Evolutionary conservation across 2,888 invertebrate species (phyloP).

Genomic region (Caenorhabditis sp.): DNA sequence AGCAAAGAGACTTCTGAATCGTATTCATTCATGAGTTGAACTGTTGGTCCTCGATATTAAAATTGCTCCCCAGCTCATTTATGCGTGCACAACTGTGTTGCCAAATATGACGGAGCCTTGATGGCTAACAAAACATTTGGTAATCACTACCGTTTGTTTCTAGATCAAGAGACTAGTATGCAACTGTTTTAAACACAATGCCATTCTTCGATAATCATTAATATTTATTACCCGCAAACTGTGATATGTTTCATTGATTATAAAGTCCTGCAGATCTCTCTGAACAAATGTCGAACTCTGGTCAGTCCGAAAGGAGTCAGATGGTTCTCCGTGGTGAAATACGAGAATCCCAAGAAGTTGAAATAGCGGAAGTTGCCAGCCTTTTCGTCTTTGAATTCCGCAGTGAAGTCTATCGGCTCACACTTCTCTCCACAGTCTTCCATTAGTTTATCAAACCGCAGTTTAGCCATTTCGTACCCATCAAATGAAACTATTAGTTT

Average conservation of each 20-base stretch:
- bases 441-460: neutral
- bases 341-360: slow-evolving; percentile 17
- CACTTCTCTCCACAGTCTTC: slow-evolving; percentile 23
- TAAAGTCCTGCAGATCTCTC: slow-evolving; percentile 15
- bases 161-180: no score
- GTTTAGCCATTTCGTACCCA: slow-evolving; percentile 10
- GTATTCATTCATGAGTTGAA: no score
- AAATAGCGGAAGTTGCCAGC: slow-evolving; percentile 21
- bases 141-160: no score
- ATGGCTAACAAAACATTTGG: no score
- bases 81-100: no score
- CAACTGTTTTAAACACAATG: no score
- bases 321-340: slow-evolving; percentile 5
- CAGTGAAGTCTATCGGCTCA: slow-evolving; percentile 8
- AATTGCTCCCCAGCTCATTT: no score
- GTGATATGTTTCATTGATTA: neutral
- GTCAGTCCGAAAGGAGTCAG: slow-evolving; percentile 19
- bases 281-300: slow-evolving; percentile 18
- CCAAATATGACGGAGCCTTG: no score
- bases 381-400: slow-evolving; percentile 11
- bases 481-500: neutral
- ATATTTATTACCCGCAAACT: neutral
- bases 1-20: no score
- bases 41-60: no score
- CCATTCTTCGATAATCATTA: no score